Percentiles rank a stretch among this genome's conserved stretches.
phyloP scores from a whole-genome alignment of 2,888 invertebrate species.

The Drosophila diplacantha region DNA sequence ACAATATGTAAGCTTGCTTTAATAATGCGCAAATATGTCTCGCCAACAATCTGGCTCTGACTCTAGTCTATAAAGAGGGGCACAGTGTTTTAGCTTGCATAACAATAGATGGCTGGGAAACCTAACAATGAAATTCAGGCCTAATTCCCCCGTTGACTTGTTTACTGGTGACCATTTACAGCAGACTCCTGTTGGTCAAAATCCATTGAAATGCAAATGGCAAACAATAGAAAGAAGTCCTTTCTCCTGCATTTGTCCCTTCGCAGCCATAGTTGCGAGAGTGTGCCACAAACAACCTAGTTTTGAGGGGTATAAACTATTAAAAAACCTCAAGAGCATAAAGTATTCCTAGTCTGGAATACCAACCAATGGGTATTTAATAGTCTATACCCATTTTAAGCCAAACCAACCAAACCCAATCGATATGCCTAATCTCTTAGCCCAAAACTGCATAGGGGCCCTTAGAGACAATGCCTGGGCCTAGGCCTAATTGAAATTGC shows the following conservation, averaged over 20 bases:
- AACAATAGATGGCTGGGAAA: background rate
- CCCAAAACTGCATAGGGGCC: background rate
- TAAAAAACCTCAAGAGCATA: too few species aligned
- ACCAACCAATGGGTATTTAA: background rate
- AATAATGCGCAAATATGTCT: background rate
- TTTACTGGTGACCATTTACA: background rate
- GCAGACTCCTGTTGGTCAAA: background rate
- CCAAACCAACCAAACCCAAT: background rate
- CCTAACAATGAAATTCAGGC: background rate
- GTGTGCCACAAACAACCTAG: background rate
- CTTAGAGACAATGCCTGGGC: background rate
- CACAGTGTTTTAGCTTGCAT: background rate
- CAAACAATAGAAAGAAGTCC: background rate
- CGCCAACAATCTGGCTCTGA: too few species aligned
- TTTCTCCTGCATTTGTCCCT: background rate
- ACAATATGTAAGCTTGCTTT: too few species aligned
- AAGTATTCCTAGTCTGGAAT: background rate
- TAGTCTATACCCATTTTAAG: background rate
- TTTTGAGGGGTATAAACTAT: background rate
- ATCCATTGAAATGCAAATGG: background rate
- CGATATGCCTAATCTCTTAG: background rate
- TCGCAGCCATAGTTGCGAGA: background rate
- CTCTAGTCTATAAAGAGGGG: background rate
- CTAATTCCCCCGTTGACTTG: background rate
- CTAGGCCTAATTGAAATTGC: slow-evolving; percentile 14